Evolutionary conservation across 2,113 vertebrate genomes (phyloP), one percentile per base, ranked within the genome.

Genomic region (Sorex araneus): DNA sequence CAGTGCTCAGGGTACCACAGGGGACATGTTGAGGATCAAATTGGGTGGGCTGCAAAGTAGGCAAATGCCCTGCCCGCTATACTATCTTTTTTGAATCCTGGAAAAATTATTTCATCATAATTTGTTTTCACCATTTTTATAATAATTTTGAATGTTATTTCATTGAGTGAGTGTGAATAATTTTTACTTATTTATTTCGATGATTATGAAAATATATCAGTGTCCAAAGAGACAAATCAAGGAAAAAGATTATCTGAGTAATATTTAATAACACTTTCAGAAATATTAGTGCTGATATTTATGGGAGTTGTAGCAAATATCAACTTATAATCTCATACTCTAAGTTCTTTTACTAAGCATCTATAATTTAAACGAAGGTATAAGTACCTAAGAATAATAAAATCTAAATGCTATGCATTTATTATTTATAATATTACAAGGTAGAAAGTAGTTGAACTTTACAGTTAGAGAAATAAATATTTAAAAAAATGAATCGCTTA

Each of bases 301-400:
- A 1, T 47, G 36, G 28, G 6, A 0, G 75, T 92, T 40, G 8
- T 77, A 28, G 9, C 13, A 7, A 79, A 28, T 69, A n/a, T 36
- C 27, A 15, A 69, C 8, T 66, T 11, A 45, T 64, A 89, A 10
- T 9, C 9, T 40, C 16, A 75, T 0, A 30, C 21, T 57, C 88
- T 82, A 11, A 74, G 27, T 54, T 69, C 4, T 34, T 70, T 64
- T 79, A 15, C 4, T 78, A 75, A 40, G 1, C 8, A 82, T 30
- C 8, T 66, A 76, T 28, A 93, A 85, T 66, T 89, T 70, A 83
- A 71, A 45, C 12, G 86, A 70, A 18, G 60, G 16, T 6, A 54
- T 40, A 40, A 40, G 40, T 40, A 40, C 4, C 40, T 40, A 40
- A 40, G 40, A 64, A 50, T 50, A 50, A 69, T 63, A 4, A 19